These are phyloP conservation scores for Noctua comes DNA, from an alignment of 2,888 invertebrate genomes.

Conservation along the genomic window DNA sequence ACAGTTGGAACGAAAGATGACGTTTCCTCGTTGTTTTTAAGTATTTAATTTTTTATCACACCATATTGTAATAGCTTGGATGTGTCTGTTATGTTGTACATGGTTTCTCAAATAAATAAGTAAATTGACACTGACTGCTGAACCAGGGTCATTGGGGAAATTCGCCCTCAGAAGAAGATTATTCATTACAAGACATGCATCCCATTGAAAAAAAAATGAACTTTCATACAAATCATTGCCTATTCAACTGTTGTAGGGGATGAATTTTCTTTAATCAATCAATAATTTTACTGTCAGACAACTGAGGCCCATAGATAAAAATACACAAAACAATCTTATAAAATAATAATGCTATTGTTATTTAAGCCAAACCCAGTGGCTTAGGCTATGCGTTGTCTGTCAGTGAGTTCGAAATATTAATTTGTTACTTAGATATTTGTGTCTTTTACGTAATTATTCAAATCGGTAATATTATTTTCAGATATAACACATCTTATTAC, in stretches of 20 bases:
- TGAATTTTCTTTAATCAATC: not conserved
- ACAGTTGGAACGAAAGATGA: not conserved
- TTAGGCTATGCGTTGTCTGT: not conserved
- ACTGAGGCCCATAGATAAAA: too few species aligned
- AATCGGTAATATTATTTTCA: conserved; percentile 20
- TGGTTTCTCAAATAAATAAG: not conserved
- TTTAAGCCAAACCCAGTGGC: not conserved
- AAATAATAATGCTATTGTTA: too few species aligned
- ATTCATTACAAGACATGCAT: not conserved
- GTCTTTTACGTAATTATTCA: not conserved
- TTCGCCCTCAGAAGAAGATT: not conserved
- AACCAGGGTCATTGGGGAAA: not conserved
- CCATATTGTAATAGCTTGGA: not conserved
- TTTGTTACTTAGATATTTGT: not conserved
- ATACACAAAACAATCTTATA: too few species aligned
- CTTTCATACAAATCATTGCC: too few species aligned
- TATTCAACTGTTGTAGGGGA: too few species aligned
- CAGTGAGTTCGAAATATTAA: not conserved
- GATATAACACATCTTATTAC: conserved; percentile 51
- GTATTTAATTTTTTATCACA: not conserved
- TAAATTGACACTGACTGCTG: too few species aligned
- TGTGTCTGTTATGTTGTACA: not conserved
- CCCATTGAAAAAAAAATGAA: not conserved
- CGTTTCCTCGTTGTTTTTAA: not conserved
- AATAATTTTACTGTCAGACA: too few species aligned